Evolutionary conservation across 1,140 invertebrate genomes (phyloP).

Genomic region (Drosophila nasuta): DNA sequence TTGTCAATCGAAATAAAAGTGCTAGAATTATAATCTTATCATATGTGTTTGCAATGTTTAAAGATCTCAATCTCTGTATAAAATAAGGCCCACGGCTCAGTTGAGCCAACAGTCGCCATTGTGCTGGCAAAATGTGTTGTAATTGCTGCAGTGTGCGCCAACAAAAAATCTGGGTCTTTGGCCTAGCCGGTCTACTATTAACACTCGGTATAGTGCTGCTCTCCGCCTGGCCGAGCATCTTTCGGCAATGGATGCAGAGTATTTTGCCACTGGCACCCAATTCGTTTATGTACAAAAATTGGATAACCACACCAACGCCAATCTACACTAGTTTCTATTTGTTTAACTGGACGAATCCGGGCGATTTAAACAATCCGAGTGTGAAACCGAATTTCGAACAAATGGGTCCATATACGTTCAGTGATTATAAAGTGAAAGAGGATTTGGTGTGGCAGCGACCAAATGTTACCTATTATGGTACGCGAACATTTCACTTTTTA

Average conservation of each 20-base stretch:
- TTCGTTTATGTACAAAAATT: conserved; percentile 88
- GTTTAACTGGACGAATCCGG: conserved; percentile 93
- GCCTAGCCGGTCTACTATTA: conserved; percentile 43
- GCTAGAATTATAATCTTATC: conserved; percentile 34
- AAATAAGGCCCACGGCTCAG: background rate
- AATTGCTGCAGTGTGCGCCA: conserved; percentile 73
- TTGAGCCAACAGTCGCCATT: conserved; percentile 15
- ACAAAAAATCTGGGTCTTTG: conserved; percentile 76
- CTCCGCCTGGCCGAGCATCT: conserved; percentile 64
- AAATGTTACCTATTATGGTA: conserved; percentile 90
- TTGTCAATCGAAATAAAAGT: background rate
- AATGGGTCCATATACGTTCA: conserved; percentile 88
- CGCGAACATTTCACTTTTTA: conserved; percentile 90
- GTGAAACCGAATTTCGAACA: conserved; percentile 88
- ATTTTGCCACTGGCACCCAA: conserved; percentile 84
- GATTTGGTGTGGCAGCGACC: conserved; percentile 89
- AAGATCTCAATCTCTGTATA: conserved; percentile 6
- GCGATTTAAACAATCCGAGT: conserved; percentile 85
- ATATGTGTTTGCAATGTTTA: background rate
- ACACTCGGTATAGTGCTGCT: conserved; percentile 52
- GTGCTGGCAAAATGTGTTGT: conserved; percentile 65
- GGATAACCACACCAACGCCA: conserved; percentile 90
- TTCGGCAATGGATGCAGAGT: conserved; percentile 58
- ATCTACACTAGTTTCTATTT: conserved; percentile 91
- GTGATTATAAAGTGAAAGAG: conserved; percentile 87